These are phyloP conservation scores for Polydrusus cervinus DNA, from an alignment of 2,888 invertebrate species.

Conservation along the genomic window DNA sequence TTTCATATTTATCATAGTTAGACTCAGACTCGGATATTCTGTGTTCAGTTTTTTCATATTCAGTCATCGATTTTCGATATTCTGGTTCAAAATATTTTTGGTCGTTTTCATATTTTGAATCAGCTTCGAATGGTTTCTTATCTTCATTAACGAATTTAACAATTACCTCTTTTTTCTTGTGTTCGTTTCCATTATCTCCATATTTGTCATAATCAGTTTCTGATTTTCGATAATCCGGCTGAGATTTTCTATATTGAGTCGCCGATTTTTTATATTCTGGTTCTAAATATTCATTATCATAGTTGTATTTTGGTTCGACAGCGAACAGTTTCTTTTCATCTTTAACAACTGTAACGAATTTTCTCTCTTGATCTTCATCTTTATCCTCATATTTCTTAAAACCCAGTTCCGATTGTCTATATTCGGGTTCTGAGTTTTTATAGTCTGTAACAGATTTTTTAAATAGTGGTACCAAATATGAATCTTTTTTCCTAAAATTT, in stretches of 20 bases:
- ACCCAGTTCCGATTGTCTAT: too few relatives aligned
- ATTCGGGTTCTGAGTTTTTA: too few relatives aligned
- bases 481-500: too few relatives aligned
- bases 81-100: background rate
- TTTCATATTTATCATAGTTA: constrained; percentile 4
- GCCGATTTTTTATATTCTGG: background rate
- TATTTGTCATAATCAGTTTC: background rate
- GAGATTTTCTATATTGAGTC: background rate
- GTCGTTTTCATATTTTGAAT: background rate
- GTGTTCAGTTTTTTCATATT: background rate
- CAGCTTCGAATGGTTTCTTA: background rate
- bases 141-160: background rate
- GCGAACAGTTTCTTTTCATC: background rate
- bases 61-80: background rate
- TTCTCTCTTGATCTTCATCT: too few relatives aligned
- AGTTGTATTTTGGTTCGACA: background rate
- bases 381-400: too few relatives aligned
- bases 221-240: background rate
- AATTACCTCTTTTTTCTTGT: background rate
- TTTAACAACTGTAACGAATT: background rate
- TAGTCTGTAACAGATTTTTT: too few relatives aligned
- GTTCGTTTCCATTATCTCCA: background rate
- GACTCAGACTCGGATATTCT: background rate
- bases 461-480: too few relatives aligned
- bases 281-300: background rate